phyloP scores from a whole-genome alignment of 2,888 invertebrate species.

The Atethmia centrago region DNA sequence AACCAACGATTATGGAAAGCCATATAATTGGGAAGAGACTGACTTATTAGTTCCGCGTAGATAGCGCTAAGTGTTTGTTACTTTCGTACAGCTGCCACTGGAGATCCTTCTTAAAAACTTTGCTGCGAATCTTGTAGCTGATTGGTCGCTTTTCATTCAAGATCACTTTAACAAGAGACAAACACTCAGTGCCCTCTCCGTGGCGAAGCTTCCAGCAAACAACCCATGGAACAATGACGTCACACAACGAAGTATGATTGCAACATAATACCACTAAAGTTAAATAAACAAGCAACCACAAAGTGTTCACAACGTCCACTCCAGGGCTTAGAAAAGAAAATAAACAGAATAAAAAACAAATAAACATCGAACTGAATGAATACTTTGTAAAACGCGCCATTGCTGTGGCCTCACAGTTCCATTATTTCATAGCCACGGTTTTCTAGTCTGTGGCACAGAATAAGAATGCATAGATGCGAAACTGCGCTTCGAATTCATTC shows the following conservation, averaged over 20 bases:
- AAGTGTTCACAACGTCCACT: constrained; percentile 21
- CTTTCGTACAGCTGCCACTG: background rate
- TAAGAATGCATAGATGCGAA: background rate
- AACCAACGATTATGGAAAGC: background rate
- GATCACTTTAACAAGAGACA: background rate
- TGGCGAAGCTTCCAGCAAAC: background rate
- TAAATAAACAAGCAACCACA: constrained; percentile 12
- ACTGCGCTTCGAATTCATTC: background rate
- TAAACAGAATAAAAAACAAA: constrained; percentile 43
- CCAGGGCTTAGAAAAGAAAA: constrained; percentile 29
- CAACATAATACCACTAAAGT: constrained; percentile 3
- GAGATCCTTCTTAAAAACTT: background rate
- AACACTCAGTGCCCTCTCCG: background rate
- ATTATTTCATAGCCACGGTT: constrained; percentile 21
- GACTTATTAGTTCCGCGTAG: background rate
- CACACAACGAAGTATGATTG: background rate
- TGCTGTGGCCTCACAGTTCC: constrained; percentile 33
- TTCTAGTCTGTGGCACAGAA: constrained; percentile 24
- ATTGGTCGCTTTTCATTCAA: background rate
- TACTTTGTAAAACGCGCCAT: constrained; percentile 31
- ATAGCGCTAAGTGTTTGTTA: background rate
- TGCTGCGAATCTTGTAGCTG: background rate
- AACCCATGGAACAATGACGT: background rate
- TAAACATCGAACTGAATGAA: constrained; percentile 42
- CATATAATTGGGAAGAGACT: background rate